Evolutionary conservation across 2,113 vertebrate species (phyloP).

Genomic region (Ictalurus punctatus): DNA sequence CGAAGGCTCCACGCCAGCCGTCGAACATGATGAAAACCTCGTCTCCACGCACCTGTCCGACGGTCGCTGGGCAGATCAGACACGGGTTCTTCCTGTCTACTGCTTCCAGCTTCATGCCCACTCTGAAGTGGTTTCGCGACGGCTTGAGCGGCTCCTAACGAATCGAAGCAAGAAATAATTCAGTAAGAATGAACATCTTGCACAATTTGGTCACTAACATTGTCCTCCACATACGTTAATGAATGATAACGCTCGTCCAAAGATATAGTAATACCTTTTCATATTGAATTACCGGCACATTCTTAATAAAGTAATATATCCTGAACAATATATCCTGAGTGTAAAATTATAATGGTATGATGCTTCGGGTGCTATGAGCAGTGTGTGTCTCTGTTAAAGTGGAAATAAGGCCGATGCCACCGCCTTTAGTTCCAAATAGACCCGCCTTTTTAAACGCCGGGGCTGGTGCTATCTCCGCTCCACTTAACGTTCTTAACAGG

Average conservation of each 20-base stretch:
- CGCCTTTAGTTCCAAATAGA: not conserved
- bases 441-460: constrained; percentile 88
- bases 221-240: too few relatives aligned
- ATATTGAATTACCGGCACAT: too few relatives aligned
- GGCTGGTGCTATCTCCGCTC: constrained; percentile 89
- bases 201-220: not conserved
- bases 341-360: not conserved
- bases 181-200: not conserved
- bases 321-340: not conserved
- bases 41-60: constrained; percentile 85
- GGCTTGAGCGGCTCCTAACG: constrained; percentile 84
- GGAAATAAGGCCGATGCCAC: not conserved
- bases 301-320: not conserved
- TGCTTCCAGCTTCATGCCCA: constrained; percentile 95
- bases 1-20: constrained; percentile 92
- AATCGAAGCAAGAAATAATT: not conserved
- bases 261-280: too few relatives aligned
- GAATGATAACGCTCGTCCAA: not conserved
- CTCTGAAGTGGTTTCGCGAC: constrained; percentile 82
- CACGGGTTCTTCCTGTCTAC: constrained; percentile 93
- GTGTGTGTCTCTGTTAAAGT: not conserved
- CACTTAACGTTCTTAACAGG: constrained; percentile 86
- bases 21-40: constrained; percentile 92
- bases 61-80: constrained; percentile 92
- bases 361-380: not conserved